phyloP scores from a whole-genome alignment of 1,140 invertebrate species.

The Scaptomyza pallida region DNA sequence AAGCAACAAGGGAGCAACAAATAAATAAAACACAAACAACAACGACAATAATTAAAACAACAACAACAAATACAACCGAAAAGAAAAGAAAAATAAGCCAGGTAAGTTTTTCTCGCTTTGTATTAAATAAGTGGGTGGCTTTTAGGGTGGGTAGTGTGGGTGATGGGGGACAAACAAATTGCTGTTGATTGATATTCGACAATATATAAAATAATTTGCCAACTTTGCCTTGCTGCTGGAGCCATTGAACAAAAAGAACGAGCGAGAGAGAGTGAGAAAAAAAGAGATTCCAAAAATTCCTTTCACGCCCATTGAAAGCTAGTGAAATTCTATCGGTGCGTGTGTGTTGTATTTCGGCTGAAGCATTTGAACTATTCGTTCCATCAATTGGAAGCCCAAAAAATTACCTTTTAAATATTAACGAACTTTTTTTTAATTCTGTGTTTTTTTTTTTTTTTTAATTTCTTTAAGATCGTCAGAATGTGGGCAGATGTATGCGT shows the following conservation, averaged over 20 bases:
- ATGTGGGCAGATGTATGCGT: slow-evolving; percentile 14
- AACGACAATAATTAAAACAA: slow-evolving; percentile 12
- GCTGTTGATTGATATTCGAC: slow-evolving; percentile 52
- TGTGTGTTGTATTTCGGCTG: slow-evolving; percentile 11
- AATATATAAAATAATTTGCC: slow-evolving; percentile 48
- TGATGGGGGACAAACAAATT: slow-evolving; percentile 8
- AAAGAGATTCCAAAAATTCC: slow-evolving; percentile 29
- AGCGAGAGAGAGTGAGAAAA: too few relatives aligned
- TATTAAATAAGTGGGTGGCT: background rate
- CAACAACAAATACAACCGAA: slow-evolving; percentile 11
- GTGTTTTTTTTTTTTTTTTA: too few relatives aligned
- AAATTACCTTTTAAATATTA: slow-evolving; percentile 52
- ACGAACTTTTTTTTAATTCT: slow-evolving; percentile 28
- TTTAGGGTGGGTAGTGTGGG: background rate
- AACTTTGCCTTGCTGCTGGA: slow-evolving; percentile 9
- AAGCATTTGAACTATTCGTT: slow-evolving; percentile 48
- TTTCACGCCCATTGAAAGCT: slow-evolving; percentile 47
- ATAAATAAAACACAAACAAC: slow-evolving; percentile 16
- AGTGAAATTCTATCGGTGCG: slow-evolving; percentile 1
- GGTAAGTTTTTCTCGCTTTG: slow-evolving; percentile 28
- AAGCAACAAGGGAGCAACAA: slow-evolving; percentile 38
- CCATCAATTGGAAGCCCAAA: slow-evolving; percentile 48
- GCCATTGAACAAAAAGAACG: background rate
- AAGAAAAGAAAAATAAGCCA: slow-evolving; percentile 11
- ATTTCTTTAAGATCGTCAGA: background rate